Conservation (phyloP, 2,113 vertebrate species). For the Struthio camelus region DNA sequence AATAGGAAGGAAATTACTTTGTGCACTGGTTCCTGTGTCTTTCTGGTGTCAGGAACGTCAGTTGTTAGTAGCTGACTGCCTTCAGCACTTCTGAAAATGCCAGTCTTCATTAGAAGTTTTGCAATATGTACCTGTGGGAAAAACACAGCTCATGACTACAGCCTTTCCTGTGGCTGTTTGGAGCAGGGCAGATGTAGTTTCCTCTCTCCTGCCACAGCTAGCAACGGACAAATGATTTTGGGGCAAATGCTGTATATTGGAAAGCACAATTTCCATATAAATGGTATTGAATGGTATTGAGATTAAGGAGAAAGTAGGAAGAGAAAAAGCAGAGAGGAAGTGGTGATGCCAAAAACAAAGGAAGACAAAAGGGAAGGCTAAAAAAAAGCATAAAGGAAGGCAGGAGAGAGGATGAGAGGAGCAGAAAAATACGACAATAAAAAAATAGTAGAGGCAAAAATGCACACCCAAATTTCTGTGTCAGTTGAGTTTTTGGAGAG, state of each 20-base stretch:
- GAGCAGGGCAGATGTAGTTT: background rate
- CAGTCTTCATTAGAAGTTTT: background rate
- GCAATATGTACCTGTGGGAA: background rate
- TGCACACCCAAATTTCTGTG: background rate
- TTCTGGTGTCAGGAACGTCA: background rate
- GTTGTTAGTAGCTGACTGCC: background rate
- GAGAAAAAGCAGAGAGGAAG: background rate
- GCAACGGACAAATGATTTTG: background rate
- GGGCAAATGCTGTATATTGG: background rate
- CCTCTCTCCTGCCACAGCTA: background rate
- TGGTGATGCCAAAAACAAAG: background rate
- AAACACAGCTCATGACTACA: background rate
- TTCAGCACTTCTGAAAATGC: background rate
- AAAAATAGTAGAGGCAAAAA: background rate
- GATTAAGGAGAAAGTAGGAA: background rate
- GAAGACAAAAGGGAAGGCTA: background rate
- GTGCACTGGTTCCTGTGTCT: fast-evolving
- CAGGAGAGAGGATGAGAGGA: background rate
- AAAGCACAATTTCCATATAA: background rate
- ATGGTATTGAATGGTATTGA: background rate
- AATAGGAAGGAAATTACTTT: background rate
- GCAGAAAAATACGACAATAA: background rate
- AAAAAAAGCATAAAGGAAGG: background rate
- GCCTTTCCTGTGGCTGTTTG: background rate
- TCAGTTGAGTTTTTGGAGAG: background rate